These are phyloP conservation scores for Anastrepha obliqua DNA, from an alignment of 1,140 invertebrate species.

Conservation along the genomic window DNA sequence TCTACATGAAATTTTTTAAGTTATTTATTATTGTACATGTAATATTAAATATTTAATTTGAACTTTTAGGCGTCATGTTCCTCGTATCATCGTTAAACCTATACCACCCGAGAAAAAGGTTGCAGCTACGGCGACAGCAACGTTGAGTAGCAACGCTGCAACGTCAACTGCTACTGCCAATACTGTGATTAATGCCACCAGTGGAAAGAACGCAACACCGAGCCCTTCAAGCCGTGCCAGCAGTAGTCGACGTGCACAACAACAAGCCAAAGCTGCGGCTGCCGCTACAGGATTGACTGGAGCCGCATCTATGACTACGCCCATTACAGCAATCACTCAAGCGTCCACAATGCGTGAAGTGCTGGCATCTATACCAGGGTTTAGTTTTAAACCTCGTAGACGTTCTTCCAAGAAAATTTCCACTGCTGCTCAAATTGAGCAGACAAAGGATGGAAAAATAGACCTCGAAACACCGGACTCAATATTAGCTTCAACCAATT, in stretches of 20 bases:
- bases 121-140: slow-evolving; percentile 52
- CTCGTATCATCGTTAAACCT: slow-evolving; percentile 72
- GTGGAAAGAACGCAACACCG: slow-evolving; percentile 49
- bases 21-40: no score
- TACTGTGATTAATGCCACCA: slow-evolving; percentile 48
- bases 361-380: slow-evolving; percentile 91
- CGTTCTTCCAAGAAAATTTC: slow-evolving; percentile 88
- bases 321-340: slow-evolving; percentile 66
- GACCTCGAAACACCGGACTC: slow-evolving; percentile 98
- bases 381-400: slow-evolving; percentile 86
- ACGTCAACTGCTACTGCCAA: slow-evolving; percentile 54
- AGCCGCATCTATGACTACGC: slow-evolving; percentile 51
- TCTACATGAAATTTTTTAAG: no score
- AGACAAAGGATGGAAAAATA: slow-evolving; percentile 93
- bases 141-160: slow-evolving; percentile 53
- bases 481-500: slow-evolving; percentile 93
- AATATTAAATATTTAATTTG: not conserved
- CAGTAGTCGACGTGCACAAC: slow-evolving; percentile 70
- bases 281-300: slow-evolving; percentile 48
- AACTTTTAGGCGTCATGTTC: slow-evolving; percentile 68
- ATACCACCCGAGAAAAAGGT: slow-evolving; percentile 71
- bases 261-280: slow-evolving; percentile 66
- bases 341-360: slow-evolving; percentile 90
- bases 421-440: slow-evolving; percentile 92
- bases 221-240: slow-evolving; percentile 62